Conservation (phyloP, 2,888 invertebrate genomes). For the Melinaea marsaeus region DNA sequence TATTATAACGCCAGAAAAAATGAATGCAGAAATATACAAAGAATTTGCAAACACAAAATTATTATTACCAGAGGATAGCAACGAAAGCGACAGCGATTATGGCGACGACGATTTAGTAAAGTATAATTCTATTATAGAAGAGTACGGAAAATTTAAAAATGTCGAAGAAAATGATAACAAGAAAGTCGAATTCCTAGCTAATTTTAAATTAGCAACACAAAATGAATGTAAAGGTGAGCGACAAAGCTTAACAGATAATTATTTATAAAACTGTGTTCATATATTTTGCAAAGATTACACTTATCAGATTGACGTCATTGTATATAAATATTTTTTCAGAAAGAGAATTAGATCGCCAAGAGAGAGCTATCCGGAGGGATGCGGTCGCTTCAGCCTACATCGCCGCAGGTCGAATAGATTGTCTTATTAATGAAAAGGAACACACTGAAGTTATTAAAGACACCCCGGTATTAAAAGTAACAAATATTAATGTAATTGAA, state of each 20-base stretch:
- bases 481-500: constrained; percentile 15
- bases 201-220: constrained; percentile 80
- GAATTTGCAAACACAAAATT: constrained; percentile 55
- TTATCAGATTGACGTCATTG: too few relatives aligned
- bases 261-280: neutral
- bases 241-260: neutral
- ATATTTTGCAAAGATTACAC: too few relatives aligned
- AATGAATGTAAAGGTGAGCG: constrained; percentile 78
- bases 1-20: constrained; percentile 64
- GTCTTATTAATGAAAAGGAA: constrained; percentile 53
- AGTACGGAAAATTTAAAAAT: constrained; percentile 37
- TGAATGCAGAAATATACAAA: constrained; percentile 61
- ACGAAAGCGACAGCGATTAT: constrained; percentile 70
- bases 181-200: constrained; percentile 79
- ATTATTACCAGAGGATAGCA: constrained; percentile 54
- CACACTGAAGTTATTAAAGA: constrained; percentile 16
- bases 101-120: constrained; percentile 71
- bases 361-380: constrained; percentile 72
- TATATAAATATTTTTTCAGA: constrained; percentile 43
- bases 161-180: constrained; percentile 60
- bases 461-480: constrained; percentile 3
- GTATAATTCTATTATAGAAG: constrained; percentile 75
- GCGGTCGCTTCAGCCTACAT: constrained; percentile 74
- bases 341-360: constrained; percentile 79
- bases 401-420: constrained; percentile 55